phyloP scores from a whole-genome alignment of 2,113 vertebrate genomes.

The Hippocampus guttulatus region DNA sequence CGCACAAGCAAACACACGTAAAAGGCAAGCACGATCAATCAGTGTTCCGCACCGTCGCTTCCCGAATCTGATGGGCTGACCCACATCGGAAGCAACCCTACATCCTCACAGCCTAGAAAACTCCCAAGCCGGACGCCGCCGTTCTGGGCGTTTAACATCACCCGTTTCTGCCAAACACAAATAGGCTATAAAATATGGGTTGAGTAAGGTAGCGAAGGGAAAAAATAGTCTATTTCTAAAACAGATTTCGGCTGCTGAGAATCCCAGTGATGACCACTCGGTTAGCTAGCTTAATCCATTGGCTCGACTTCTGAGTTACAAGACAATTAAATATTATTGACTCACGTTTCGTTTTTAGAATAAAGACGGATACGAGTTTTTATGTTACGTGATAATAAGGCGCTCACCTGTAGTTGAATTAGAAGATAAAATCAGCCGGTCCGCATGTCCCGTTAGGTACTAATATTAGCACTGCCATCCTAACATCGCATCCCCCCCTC shows the following conservation, averaged over 20 bases:
- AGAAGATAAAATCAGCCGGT: constrained; percentile 54
- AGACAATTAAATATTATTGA: constrained; percentile 8
- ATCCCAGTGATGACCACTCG: constrained; percentile 56
- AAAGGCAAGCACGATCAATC: constrained; percentile 63
- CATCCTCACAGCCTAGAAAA: background rate
- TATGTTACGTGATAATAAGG: constrained; percentile 37
- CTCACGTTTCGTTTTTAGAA: constrained; percentile 3
- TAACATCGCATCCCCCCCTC: constrained; percentile 49
- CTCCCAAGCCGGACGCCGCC: background rate
- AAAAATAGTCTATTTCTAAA: background rate
- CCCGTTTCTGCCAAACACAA: background rate
- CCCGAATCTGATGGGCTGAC: constrained; percentile 57
- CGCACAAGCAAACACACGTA: constrained; percentile 30
- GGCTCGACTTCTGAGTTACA: constrained; percentile 44
- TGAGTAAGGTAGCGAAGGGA: background rate
- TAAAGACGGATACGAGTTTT: background rate
- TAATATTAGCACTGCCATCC: constrained; percentile 69
- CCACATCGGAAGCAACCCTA: constrained; percentile 43
- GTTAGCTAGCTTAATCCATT: constrained; percentile 58
- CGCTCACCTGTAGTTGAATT: constrained; percentile 66
- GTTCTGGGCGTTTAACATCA: constrained; percentile 1
- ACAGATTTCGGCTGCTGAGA: constrained; percentile 23
- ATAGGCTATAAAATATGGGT: background rate
- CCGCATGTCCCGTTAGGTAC: constrained; percentile 70
- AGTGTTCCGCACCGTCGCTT: constrained; percentile 64